Conservation (phyloP, 2,113 vertebrate genomes). For the Isurus oxyrinchus region DNA sequence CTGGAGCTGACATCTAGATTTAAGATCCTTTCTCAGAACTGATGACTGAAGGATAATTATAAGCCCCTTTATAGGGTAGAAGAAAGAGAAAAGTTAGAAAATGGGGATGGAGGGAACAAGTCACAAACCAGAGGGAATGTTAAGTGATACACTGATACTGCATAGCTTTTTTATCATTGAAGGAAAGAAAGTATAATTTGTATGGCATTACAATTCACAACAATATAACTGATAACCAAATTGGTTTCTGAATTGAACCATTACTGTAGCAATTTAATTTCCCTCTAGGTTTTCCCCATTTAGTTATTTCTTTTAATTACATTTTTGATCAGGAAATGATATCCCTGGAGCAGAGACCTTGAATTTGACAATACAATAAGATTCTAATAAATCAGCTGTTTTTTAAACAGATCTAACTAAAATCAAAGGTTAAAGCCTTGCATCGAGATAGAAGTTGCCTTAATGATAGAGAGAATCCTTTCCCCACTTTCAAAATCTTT, state of each 20-base stretch:
- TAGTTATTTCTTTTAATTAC: background rate
- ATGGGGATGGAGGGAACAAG: background rate
- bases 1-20: background rate
- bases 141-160: background rate
- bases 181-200: background rate
- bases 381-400: background rate
- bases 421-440: background rate
- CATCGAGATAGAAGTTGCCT: background rate
- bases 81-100: background rate
- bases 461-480: background rate
- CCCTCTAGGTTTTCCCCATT: background rate
- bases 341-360: background rate
- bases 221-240: background rate
- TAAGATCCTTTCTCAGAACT: background rate
- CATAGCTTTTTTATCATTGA: background rate
- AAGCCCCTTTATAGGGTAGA: background rate
- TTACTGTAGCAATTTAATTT: background rate
- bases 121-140: background rate
- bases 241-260: background rate
- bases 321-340: background rate
- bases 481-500: background rate
- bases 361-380: background rate
- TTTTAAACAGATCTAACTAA: background rate
- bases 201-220: background rate
- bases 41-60: background rate